Evolutionary conservation across 2,797 vertebrate genomes (phyloP).

Genomic region (Megalops cyprinoides): DNA sequence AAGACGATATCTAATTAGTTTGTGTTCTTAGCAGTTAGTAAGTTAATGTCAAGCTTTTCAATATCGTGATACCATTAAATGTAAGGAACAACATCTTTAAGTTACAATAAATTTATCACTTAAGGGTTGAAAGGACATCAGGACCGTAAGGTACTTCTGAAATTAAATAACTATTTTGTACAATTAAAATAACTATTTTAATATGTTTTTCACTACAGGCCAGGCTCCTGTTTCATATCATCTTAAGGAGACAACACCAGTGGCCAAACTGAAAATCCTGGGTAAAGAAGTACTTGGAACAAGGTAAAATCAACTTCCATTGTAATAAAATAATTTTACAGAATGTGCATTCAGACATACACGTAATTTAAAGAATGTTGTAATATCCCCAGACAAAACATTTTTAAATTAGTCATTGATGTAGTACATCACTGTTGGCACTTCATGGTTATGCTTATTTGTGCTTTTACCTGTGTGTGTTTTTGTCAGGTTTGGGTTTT

Average conservation of each 20-base stretch:
- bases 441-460: too few relatives aligned
- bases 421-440: too few relatives aligned
- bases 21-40: neutral
- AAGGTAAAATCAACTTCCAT: neutral
- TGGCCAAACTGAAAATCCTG: constrained; percentile 6
- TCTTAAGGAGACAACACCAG: neutral
- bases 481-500: too few relatives aligned
- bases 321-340: neutral
- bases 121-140: neutral
- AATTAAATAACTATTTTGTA: too few relatives aligned
- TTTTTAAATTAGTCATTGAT: too few relatives aligned
- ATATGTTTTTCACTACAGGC: neutral
- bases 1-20: neutral
- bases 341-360: neutral
- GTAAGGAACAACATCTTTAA: neutral
- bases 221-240: neutral
- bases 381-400: too few relatives aligned
- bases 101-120: neutral
- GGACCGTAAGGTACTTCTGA: neutral
- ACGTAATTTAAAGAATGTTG: too few relatives aligned
- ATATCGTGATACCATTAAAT: neutral
- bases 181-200: neutral
- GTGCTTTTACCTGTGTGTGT: too few relatives aligned
- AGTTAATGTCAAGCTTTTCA: neutral
- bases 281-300: constrained; percentile 1